A percentile compares a stretch with the other conserved stretches of the same genome.
Conservation (phyloP, 2,888 invertebrate genomes). For the Thereva unica region DNA sequence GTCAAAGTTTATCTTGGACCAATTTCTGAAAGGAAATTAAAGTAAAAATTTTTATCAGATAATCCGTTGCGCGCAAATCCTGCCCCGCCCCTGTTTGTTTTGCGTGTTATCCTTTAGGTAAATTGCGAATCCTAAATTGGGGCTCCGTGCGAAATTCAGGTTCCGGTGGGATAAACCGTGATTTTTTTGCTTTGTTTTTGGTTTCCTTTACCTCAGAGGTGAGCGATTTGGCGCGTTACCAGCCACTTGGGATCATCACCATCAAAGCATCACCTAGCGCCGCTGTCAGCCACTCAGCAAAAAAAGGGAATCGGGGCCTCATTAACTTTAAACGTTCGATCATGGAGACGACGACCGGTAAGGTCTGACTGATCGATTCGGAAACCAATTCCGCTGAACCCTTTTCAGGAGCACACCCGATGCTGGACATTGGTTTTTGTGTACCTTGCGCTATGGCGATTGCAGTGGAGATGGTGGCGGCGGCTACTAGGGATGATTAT, state of each 20-base stretch:
- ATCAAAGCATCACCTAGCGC: background rate
- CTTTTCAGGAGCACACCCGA: too few species aligned
- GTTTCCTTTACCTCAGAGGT: constrained; percentile 47
- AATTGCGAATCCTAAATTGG: too few species aligned
- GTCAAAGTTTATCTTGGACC: constrained; percentile 37
- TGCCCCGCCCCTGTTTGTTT: too few species aligned
- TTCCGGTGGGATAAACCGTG: background rate
- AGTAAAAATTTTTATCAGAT: constrained; percentile 36
- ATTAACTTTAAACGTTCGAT: constrained; percentile 2
- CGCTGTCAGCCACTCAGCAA: too few species aligned
- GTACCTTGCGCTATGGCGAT: too few species aligned
- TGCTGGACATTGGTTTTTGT: too few species aligned
- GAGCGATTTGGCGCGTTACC: constrained; percentile 59
- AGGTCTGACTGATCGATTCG: background rate
- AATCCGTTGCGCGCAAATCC: constrained; percentile 6
- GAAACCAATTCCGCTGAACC: too few species aligned
- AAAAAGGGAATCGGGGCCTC: background rate
- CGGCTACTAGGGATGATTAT: too few species aligned
- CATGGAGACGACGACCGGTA: background rate
- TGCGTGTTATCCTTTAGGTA: too few species aligned
- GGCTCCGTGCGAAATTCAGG: too few species aligned
- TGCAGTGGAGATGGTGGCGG: too few species aligned
- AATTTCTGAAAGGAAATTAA: constrained; percentile 38
- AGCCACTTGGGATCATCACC: constrained; percentile 11
- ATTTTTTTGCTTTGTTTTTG: too few species aligned